These are phyloP conservation scores for Leptonema lineaticorne DNA, from an alignment of 1,140 invertebrate genomes.

Conservation along the genomic window DNA sequence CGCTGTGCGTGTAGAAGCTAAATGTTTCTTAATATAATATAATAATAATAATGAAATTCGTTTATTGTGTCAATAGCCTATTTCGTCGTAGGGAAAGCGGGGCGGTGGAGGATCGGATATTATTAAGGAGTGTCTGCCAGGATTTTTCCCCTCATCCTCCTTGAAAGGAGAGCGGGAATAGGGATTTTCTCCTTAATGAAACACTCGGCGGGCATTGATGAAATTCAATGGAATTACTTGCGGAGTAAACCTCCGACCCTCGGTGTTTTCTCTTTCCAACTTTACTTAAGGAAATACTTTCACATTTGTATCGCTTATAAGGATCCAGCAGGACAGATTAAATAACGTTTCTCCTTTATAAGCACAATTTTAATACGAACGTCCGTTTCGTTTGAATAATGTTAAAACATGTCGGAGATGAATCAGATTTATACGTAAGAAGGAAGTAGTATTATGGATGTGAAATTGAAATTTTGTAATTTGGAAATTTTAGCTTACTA, in stretches of 20 bases:
- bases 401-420: constrained; percentile 6
- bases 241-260: too few relatives aligned
- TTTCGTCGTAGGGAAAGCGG: too few relatives aligned
- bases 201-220: constrained; percentile 33
- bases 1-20: neutral
- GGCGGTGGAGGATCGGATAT: too few relatives aligned
- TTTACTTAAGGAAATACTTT: constrained; percentile 35
- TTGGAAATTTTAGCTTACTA: neutral
- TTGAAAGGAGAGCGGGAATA: constrained; percentile 15
- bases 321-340: constrained; percentile 24
- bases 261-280: neutral
- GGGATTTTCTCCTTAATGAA: constrained; percentile 33
- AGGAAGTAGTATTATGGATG: neutral
- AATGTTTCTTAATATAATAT: constrained; percentile 6
- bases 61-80: constrained; percentile 29
- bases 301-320: constrained; percentile 27
- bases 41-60: constrained; percentile 16
- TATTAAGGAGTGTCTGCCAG: constrained; percentile 7
- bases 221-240: constrained; percentile 36
- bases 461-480: neutral
- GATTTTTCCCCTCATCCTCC: constrained; percentile 8
- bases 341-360: constrained; percentile 39
- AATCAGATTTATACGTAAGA: neutral
- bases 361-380: constrained; percentile 34
- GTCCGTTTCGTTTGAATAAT: neutral